Conservation (phyloP, 2,113 vertebrate species). For the Lethenteron reissneri region DNA sequence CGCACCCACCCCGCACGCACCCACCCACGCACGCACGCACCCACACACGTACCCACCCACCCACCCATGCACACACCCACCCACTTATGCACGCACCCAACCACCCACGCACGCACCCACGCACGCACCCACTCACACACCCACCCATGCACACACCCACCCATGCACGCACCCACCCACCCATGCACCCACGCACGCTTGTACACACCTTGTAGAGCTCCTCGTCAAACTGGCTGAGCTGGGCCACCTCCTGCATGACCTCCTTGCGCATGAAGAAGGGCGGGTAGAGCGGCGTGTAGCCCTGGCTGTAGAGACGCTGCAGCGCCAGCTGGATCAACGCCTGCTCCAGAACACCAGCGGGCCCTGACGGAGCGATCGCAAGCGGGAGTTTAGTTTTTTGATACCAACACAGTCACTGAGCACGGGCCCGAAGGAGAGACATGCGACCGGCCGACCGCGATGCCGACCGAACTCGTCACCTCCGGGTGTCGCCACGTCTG, state of each 20-base stretch:
- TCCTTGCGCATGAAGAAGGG: constrained; percentile 99
- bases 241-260: constrained; percentile 95
- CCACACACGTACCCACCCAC: too few relatives aligned
- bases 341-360: constrained; percentile 85
- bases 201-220: constrained; percentile 83
- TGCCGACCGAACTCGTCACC: not conserved
- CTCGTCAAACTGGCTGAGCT: constrained; percentile 96
- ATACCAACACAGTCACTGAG: too few relatives aligned
- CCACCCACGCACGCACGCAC: too few relatives aligned
- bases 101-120: too few relatives aligned
- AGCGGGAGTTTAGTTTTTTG: too few relatives aligned
- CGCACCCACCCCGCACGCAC: too few relatives aligned
- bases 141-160: too few relatives aligned
- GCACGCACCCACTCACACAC: too few relatives aligned
- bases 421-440: too few relatives aligned
- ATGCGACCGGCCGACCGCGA: not conserved
- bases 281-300: constrained; percentile 67
- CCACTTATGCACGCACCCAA: too few relatives aligned
- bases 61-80: too few relatives aligned
- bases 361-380: constrained; percentile 27
- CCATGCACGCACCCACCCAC: too few relatives aligned
- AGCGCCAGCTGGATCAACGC: constrained; percentile 70
- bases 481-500: not conserved
- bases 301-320: constrained; percentile 37
- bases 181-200: not conserved